Percentiles rank a stretch among this genome's conserved stretches.
These are phyloP conservation scores for Chionis minor DNA, from an alignment of 2,113 vertebrate genomes.

Conservation along the genomic window DNA sequence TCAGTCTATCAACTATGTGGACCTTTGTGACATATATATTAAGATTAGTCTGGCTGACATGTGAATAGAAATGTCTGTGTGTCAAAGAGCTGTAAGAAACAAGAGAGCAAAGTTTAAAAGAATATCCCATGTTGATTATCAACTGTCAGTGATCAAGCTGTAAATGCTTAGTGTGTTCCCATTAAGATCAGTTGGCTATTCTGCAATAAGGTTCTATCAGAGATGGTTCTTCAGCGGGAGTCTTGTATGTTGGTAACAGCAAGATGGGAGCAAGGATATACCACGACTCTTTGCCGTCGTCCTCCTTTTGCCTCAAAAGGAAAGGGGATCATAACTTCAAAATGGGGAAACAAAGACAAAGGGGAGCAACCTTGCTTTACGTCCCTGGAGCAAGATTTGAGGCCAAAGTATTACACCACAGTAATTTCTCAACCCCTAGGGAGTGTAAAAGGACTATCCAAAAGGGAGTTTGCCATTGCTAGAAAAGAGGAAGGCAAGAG, in stretches of 20 bases:
- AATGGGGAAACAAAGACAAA: background rate
- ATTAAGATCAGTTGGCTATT: background rate
- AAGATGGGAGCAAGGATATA: background rate
- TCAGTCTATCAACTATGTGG: background rate
- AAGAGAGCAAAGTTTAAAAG: background rate
- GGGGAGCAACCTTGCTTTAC: background rate
- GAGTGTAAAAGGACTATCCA: background rate
- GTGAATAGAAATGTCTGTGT: background rate
- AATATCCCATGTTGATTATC: background rate
- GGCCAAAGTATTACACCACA: background rate
- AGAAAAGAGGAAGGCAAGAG: background rate
- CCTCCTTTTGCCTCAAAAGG: background rate
- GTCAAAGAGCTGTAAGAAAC: background rate
- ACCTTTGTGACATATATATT: background rate
- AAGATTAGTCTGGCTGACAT: background rate
- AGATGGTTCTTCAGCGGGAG: background rate
- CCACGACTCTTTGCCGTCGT: background rate
- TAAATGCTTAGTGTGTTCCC: background rate
- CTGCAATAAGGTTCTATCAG: background rate
- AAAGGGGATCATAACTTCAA: background rate
- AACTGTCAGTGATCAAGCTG: background rate
- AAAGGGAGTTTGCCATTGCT: background rate
- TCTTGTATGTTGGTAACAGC: background rate
- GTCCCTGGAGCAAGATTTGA: background rate
- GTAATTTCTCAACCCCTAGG: background rate